Base-by-base conservation (phyloP, 1,140 invertebrate genomes). In the Drosophila rhopaloa region DNA sequence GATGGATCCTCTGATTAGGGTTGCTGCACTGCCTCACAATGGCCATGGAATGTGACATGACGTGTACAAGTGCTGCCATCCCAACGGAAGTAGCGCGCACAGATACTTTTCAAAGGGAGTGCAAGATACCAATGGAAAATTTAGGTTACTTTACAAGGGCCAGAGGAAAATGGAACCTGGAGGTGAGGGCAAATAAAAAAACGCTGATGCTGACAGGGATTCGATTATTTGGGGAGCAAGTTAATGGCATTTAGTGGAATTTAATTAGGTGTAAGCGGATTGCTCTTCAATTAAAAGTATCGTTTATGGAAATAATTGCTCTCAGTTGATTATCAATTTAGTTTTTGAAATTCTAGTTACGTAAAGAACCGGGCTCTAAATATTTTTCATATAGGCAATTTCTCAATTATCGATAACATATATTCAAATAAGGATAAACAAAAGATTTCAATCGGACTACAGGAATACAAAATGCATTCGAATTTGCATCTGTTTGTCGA, bases 21-120 rank as follows among this genome's bases (percentile, higher is more conserved):
- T 89, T 80, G 65, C 61, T 58, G 68, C 68, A 71, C 76, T 54
- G 47, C 35, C 60, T 51, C 57, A 88, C 83, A 88, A 88, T 88
- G 80, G 71, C 76, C 76, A 76, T 50, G 70, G 67, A 65, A 65
- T 65, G 72, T 89, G 82, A 81, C 77, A 71, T 86, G 83, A 88
- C 83, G 83, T 88, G 83, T 88, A 89, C 65, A 88, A 88, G 83
- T 89, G 83, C 79, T 47, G 44, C 50, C 51, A 61, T 50, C 27
- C 48, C 67, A 44, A 63, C 60, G 60, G 60, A 63, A 63, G 60
- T 63, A 35, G 55, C 55, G 60, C 55, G 41, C 27, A 63, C 56
- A 61, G 65, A 68, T 67, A 68, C 65, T 68, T 43, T 68, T 66
- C 61, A 51, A 68, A 68, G 61, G 56, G 32, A 58, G 48, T 35